Evolutionary conservation across 2,888 invertebrate species (phyloP).

Genomic region (Aspidapion aeneum): DNA sequence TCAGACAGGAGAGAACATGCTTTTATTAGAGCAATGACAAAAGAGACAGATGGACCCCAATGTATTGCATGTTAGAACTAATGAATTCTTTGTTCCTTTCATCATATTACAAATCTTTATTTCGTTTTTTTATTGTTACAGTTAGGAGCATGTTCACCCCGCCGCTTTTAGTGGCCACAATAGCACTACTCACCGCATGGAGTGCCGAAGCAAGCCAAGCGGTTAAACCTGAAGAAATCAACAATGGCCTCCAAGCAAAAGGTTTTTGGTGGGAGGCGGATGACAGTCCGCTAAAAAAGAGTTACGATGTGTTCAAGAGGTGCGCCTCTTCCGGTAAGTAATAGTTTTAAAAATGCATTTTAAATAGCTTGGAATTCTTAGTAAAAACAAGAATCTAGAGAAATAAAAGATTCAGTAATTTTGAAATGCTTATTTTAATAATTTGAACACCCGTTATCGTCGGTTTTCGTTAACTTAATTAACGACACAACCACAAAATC

Average conservation of each 20-base stretch:
- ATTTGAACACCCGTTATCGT: too few species aligned
- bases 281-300: conserved; percentile 56
- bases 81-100: too few species aligned
- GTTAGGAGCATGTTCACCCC: background rate
- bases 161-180: conserved; percentile 42
- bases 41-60: too few species aligned
- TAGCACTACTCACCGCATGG: conserved; percentile 33
- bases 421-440: too few species aligned
- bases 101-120: too few species aligned
- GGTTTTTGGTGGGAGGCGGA: conserved; percentile 61
- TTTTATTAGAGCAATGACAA: too few species aligned
- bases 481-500: too few species aligned
- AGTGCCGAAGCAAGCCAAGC: conserved; percentile 38
- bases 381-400: background rate
- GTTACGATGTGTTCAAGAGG: conserved; percentile 44
- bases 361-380: background rate
- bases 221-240: conserved; percentile 33
- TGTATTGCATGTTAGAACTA: too few species aligned
- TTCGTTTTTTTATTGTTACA: background rate
- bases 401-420: background rate
- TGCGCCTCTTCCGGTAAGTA: conserved; percentile 39
- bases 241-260: conserved; percentile 28
- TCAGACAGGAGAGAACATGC: too few species aligned
- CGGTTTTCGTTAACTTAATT: too few species aligned
- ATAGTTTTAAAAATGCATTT: background rate